Percentiles rank a stretch among this genome's conserved stretches.
These are phyloP conservation scores for Amphiprion ocellaris DNA, from an alignment of 2,113 vertebrate species.

Conservation along the genomic window DNA sequence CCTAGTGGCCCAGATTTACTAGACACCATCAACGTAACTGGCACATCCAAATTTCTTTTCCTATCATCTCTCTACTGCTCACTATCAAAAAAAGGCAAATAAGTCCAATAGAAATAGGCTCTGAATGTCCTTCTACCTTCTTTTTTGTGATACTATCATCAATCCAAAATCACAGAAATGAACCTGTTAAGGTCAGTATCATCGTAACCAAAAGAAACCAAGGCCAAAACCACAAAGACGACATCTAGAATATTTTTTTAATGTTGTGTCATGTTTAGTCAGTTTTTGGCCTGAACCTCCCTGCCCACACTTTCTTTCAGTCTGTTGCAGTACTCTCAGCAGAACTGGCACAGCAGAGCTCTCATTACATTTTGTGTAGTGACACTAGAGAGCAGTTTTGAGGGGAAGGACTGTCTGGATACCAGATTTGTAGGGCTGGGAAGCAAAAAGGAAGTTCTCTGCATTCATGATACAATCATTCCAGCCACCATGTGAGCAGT, in stretches of 20 bases:
- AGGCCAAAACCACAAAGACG: not conserved
- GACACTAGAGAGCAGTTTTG: conserved; percentile 50
- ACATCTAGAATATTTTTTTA: conserved; percentile 8
- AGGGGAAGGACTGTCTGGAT: conserved; percentile 51
- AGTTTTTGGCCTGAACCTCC: conserved; percentile 34
- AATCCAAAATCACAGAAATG: not conserved
- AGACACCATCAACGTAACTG: not conserved
- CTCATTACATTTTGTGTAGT: conserved; percentile 61
- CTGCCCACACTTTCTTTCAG: conserved; percentile 31
- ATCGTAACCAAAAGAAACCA: not conserved
- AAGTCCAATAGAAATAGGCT: not conserved
- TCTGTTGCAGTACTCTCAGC: conserved; percentile 52
- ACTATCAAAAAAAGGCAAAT: not conserved
- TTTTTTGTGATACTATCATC: not conserved
- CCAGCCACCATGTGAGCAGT: conserved; percentile 3
- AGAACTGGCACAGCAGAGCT: conserved; percentile 57
- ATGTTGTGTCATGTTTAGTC: conserved; percentile 24
- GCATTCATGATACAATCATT: conserved; percentile 22
- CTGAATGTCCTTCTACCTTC: not conserved
- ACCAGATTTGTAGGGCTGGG: conserved; percentile 20
- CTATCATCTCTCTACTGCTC: not conserved
- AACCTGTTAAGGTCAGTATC: not conserved
- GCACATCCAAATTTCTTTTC: not conserved
- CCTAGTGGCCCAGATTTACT: not conserved
- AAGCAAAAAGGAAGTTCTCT: conserved; percentile 27